These are phyloP conservation scores for Tapirus terrestris DNA, from an alignment of 2,113 vertebrate genomes.

Conservation along the genomic window DNA sequence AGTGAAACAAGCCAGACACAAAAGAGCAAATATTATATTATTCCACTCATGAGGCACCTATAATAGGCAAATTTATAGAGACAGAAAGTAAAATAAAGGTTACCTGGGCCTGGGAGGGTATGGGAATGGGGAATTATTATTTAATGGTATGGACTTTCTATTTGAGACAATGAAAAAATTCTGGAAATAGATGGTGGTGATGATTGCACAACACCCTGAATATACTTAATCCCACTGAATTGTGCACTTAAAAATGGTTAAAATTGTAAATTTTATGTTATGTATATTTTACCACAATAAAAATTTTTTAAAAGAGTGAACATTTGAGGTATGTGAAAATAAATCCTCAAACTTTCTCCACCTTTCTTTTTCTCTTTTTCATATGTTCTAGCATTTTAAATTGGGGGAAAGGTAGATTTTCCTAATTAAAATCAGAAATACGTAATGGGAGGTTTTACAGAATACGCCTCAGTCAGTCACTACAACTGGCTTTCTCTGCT, in stretches of 20 bases:
- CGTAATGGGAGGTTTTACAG: not conserved
- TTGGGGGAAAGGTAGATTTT: not conserved
- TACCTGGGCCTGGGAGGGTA: not conserved
- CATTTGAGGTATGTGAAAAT: not conserved
- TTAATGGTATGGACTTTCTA: not conserved
- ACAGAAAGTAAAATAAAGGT: not conserved
- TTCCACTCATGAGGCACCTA: not conserved
- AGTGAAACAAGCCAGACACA: not conserved
- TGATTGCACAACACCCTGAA: not conserved
- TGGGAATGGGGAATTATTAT: not conserved
- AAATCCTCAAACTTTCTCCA: not conserved
- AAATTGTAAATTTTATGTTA: not conserved
- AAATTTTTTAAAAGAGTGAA: not conserved
- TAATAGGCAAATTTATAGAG: not conserved
- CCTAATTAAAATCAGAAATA: constrained; percentile 7
- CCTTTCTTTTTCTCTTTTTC: not conserved
- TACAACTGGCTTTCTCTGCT: not conserved
- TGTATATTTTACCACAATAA: not conserved
- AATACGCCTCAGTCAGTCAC: not conserved
- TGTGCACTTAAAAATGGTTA: not conserved
- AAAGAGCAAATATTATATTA: not conserved
- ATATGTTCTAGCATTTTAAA: not conserved
- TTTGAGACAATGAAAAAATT: not conserved
- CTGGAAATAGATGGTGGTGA: not conserved
- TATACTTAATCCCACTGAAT: not conserved